These are phyloP conservation scores for Agriopis aurantiaria DNA, from an alignment of 2,888 invertebrate species.

Conservation along the genomic window DNA sequence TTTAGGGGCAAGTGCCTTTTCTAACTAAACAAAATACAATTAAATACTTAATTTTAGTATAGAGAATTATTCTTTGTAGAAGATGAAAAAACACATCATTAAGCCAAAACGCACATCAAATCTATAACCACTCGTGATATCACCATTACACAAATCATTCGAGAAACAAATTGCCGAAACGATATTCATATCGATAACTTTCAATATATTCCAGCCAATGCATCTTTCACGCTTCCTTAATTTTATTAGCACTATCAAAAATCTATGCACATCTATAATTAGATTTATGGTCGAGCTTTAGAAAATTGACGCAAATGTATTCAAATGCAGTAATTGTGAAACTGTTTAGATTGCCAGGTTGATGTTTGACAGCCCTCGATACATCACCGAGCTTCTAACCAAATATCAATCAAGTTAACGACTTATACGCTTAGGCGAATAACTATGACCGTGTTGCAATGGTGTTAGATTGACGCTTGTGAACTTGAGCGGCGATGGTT, in stretches of 20 bases:
- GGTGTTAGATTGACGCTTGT: constrained; percentile 43
- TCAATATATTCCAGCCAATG: constrained; percentile 51
- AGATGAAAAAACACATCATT: constrained; percentile 10
- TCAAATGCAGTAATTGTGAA: constrained; percentile 80
- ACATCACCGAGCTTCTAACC: constrained; percentile 67
- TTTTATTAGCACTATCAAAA: constrained; percentile 72
- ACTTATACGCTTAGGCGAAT: constrained; percentile 46
- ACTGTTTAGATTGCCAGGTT: constrained; percentile 74
- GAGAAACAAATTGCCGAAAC: constrained; percentile 46
- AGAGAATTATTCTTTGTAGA: too few species aligned
- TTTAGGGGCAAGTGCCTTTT: too few species aligned
- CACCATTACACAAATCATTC: constrained; percentile 49
- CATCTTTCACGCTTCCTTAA: constrained; percentile 56
- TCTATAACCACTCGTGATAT: constrained; percentile 39
- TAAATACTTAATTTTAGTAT: too few species aligned
- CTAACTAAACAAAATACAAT: too few species aligned
- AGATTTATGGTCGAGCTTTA: constrained; percentile 75
- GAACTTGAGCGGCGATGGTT: constrained; percentile 67
- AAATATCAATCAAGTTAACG: constrained; percentile 56
- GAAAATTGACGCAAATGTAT: constrained; percentile 81
- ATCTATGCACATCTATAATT: constrained; percentile 64
- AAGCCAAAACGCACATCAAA: constrained; percentile 10
- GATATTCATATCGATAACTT: constrained; percentile 60
- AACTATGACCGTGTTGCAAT: constrained; percentile 51
- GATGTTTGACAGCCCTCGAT: constrained; percentile 72